Evolutionary conservation across 2,797 vertebrate genomes (phyloP), one percentile per base, ranked within the genome.

Genomic region (Crypturellus tataupa): DNA sequence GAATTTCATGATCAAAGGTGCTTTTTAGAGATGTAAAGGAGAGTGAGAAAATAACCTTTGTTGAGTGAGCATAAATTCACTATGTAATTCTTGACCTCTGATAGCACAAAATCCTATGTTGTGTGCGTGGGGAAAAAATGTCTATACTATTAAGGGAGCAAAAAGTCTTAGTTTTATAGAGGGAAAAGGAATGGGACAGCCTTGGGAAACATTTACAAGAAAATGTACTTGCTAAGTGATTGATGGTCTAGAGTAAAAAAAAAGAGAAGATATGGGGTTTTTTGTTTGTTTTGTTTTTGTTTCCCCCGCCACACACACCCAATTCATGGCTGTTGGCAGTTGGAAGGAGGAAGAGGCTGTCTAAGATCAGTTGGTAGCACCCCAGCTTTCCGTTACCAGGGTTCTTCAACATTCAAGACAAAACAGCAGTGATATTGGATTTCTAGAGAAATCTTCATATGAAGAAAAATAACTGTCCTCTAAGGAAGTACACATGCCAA

Each of bases 1-100:
- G 93, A 96, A 97, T 97, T 95, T 97, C 85, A 89, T 96, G 94
- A 97, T 97, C 91, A 97, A 96, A 96, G 53, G 68, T 94, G 60
- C 85, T 90, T 93, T 95, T 95, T 85, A 87, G 63, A 75, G 56
- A 82, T 88, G 62, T 92, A 93, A 95, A 95, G 67, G 79, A 89
- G 53, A 94, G 62, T 60, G 55, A 81, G 75, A 90, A 96, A 96
- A 93, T 93, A 92, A 84, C 62, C 65, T 93, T 89, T 85, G 94
- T 46, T 82, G 82, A 94, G 58, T 75, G 91, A 95, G 27, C 75
- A 89, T 93, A 80, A 89, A 73, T 88, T 95, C 81, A 71, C 24
- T 63, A 89, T 85, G 84, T 93, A 72, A 93, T 76, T 95, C 82
- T 73, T 56, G 85, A 79, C 81, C 77, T 82, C 69, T 51, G 95